Conservation (phyloP, 1,140 invertebrate species). For the Pectinophora gossypiella region DNA sequence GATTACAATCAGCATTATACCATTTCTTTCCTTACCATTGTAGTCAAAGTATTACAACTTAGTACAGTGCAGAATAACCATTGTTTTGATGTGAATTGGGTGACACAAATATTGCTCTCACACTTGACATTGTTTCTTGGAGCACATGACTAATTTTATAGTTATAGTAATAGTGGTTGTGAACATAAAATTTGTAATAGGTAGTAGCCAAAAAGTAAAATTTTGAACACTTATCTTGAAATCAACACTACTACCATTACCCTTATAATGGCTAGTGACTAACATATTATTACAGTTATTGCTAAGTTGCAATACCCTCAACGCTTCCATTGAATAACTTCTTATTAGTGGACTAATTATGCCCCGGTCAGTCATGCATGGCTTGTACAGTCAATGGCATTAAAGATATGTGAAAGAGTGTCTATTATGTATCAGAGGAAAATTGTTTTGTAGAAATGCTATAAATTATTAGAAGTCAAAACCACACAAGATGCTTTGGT, state of each 20-base stretch:
- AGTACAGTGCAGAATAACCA: neutral
- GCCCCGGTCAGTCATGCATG: conserved; percentile 4
- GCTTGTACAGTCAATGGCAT: conserved; percentile 3
- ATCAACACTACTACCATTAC: no score
- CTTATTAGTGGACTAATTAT: conserved; percentile 8
- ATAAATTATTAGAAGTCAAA: no score
- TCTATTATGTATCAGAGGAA: no score
- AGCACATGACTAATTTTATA: conserved; percentile 16
- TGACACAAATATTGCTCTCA: conserved; percentile 38
- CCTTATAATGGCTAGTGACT: no score
- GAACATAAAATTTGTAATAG: no score
- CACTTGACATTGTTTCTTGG: conserved; percentile 28
- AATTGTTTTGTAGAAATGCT: no score
- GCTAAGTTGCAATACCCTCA: neutral
- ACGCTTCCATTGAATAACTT: conserved; percentile 8
- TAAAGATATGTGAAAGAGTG: neutral
- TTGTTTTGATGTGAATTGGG: conserved; percentile 29
- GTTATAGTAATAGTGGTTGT: no score
- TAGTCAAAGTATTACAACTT: neutral
- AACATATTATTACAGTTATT: neutral
- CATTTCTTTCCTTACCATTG: conserved; percentile 7
- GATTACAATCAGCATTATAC: conserved; percentile 28
- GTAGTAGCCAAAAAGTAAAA: no score
- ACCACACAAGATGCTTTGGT: no score
- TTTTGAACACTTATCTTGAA: no score